A percentile compares a stretch with the other conserved stretches of the same genome.
These are phyloP conservation scores for Adela reaumurella DNA, from an alignment of 2,888 invertebrate species.

Conservation along the genomic window DNA sequence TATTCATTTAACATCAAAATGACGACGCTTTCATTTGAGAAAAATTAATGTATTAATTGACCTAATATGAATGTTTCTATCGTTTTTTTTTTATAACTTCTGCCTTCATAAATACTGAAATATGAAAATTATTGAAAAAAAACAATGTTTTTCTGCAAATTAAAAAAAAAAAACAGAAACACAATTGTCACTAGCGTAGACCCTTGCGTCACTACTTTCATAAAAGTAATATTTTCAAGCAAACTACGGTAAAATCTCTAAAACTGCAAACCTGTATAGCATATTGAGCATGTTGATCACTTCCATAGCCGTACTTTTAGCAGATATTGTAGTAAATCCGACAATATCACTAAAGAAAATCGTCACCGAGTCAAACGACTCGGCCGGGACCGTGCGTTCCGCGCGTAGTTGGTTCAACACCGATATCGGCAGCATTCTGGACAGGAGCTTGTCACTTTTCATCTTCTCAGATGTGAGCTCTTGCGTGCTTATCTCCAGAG, in stretches of 20 bases:
- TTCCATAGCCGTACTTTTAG: conserved; percentile 62
- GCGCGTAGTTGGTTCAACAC: conserved; percentile 52
- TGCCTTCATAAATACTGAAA: too few species aligned
- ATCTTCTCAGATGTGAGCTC: conserved; percentile 51
- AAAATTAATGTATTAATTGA: too few species aligned
- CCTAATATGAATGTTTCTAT: too few species aligned
- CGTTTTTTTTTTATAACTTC: too few species aligned
- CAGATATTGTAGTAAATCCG: conserved; percentile 63
- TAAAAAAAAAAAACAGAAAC: too few species aligned
- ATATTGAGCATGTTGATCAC: conserved; percentile 66
- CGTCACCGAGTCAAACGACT: conserved; percentile 64
- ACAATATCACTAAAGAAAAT: conserved; percentile 71
- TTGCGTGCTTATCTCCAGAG: conserved; percentile 46
- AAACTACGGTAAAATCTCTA: neutral
- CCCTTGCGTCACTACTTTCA: too few species aligned
- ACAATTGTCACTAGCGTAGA: too few species aligned
- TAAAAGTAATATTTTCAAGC: too few species aligned
- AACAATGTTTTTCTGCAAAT: too few species aligned
- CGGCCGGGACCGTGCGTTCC: conserved; percentile 58
- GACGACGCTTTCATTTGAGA: too few species aligned
- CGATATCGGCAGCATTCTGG: conserved; percentile 55
- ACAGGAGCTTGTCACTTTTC: conserved; percentile 55
- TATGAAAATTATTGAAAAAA: too few species aligned
- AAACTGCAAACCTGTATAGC: conserved; percentile 54
- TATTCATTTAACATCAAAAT: too few species aligned